Conservation (phyloP, 1,140 invertebrate genomes). For the Lepidurus packardi region DNA sequence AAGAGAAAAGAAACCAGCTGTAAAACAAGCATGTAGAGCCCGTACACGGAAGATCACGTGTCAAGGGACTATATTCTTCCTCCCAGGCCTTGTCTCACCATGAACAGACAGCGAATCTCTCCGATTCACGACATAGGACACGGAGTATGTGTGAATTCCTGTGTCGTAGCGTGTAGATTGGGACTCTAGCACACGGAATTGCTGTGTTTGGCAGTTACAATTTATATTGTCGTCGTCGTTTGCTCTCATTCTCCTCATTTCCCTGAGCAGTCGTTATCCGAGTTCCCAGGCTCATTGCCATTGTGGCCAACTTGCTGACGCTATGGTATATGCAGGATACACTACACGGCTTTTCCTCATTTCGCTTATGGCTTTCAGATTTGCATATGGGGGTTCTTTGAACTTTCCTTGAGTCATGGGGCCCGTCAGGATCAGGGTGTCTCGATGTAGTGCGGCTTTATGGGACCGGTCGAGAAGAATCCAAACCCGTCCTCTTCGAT, state of each 20-base stretch:
- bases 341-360: not conserved
- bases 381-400: conserved; percentile 7
- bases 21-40: not conserved
- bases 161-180: not conserved
- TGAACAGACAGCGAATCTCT: not conserved
- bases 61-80: not conserved
- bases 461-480: no score
- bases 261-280: not conserved
- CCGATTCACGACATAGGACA: not conserved
- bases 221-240: not conserved
- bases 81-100: conserved; percentile 14
- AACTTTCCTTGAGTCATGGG: not conserved
- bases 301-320: no score
- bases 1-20: not conserved
- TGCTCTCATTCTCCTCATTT: not conserved
- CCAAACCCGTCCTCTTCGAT: no score
- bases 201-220: not conserved
- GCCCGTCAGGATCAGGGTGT: not conserved
- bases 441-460: no score
- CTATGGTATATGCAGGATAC: not conserved
- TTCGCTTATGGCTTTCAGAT: not conserved
- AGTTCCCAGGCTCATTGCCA: not conserved
- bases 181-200: not conserved
- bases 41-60: conserved; percentile 12
- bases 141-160: not conserved